Conservation (phyloP, 2,888 invertebrate species). For the Scrobipalpa atriplicella region DNA sequence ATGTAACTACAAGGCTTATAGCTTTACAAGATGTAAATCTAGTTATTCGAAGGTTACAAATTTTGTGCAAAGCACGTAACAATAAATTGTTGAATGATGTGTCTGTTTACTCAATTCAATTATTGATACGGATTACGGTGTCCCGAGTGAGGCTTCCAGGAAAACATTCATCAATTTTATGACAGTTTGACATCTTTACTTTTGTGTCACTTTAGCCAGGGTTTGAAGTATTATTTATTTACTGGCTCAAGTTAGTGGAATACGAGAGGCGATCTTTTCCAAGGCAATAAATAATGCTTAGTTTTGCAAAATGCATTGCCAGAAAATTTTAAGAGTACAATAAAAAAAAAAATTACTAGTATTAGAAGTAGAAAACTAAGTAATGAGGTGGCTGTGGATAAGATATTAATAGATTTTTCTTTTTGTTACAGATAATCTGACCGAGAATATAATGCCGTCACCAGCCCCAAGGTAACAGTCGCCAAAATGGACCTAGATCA, state of each 20-base stretch:
- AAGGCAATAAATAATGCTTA: background rate
- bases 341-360: too few relatives aligned
- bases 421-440: conserved; percentile 71
- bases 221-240: background rate
- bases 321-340: too few relatives aligned
- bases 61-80: too few relatives aligned
- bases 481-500: conserved; percentile 77
- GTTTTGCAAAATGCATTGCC: too few relatives aligned
- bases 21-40: too few relatives aligned
- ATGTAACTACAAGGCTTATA: too few relatives aligned
- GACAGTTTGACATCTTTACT: background rate
- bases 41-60: too few relatives aligned
- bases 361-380: too few relatives aligned
- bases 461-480: conserved; percentile 53
- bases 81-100: too few relatives aligned
- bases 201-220: background rate
- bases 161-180: background rate
- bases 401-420: conserved; percentile 36
- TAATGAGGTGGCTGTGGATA: too few relatives aligned
- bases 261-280: background rate
- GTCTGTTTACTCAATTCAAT: too few relatives aligned
- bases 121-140: background rate
- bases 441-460: conserved; percentile 59
- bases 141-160: background rate
- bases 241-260: background rate